Base-by-base conservation (phyloP, 2,888 invertebrate genomes). In the Caenorhabditis virilis region DNA sequence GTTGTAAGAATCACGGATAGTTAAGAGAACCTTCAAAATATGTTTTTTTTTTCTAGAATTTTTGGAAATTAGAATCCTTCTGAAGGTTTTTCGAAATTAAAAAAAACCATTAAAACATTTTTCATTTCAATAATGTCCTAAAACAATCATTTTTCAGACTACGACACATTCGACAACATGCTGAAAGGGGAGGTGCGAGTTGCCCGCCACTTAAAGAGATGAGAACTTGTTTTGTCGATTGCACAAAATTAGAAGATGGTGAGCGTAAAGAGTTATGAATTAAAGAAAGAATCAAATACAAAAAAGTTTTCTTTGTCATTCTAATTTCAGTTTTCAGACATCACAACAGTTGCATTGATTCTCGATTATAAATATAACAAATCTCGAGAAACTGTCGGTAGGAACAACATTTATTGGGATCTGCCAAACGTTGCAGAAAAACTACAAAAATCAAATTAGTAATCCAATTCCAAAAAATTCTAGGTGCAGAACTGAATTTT, bases 271-370 rank as follows among this genome's bases (percentile, higher is more conserved):
- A 7, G 4, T 38, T 35, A 15, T 25, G n/a, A 15, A 53, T 13
- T n/a, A 35, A 25, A 36, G 6, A 45, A 36, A 36, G 6, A 45
- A 36, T 18, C 23, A 35, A 5, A 35, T 16, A 35, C 25, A 18
- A 20, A 13, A 42, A 42, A 9, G 4, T 42, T 0, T 20, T n/a
- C n/a, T n/a, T n/a, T n/a, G n/a, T n/a, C n/a, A n/a, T n/a, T n/a
- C n/a, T n/a, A n/a, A n/a, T n/a, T n/a, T n/a, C n/a, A n/a, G n/a
- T 35, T 52, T 67, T 27, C 47, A 73, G 80, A 80, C 36, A 36
- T 74, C 20, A 78, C 79, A 13, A 80, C 80, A 13, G 80, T 80
- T 6, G 80, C 80, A 7, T 65, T 79, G 16, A 65, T 80, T 20
- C 49, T 80, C 2, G 78, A 79, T 52, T 80, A 80, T 56, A 60